phyloP scores from a whole-genome alignment of 1,140 invertebrate species.

The Ruditapes philippinarum region DNA sequence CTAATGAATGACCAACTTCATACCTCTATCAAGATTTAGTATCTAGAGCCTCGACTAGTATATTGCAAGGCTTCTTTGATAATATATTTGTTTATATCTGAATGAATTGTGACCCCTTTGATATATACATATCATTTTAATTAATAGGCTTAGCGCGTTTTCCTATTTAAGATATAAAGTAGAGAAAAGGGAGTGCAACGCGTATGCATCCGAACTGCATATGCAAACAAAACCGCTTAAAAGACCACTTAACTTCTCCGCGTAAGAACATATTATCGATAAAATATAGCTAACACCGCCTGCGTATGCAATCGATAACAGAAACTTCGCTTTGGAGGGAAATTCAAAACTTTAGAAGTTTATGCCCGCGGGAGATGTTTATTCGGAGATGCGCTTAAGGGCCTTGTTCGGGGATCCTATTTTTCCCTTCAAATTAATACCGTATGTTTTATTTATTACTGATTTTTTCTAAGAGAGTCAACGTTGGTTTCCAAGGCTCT shows the following conservation, averaged over 20 bases:
- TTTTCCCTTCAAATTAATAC: slow-evolving; percentile 6
- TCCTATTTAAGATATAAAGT: too few relatives aligned
- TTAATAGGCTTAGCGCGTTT: too few relatives aligned
- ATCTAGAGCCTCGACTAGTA: too few relatives aligned
- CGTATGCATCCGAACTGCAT: neutral
- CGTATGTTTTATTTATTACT: slow-evolving; percentile 55
- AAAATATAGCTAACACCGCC: slow-evolving; percentile 36
- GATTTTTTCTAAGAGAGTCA: neutral
- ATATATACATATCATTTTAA: too few relatives aligned
- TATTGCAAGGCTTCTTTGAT: too few relatives aligned
- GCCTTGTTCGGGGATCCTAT: neutral
- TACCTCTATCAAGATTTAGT: too few relatives aligned
- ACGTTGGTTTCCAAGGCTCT: neutral
- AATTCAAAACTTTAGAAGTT: slow-evolving; percentile 53
- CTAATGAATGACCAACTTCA: too few relatives aligned
- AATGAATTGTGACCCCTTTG: too few relatives aligned
- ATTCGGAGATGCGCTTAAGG: neutral
- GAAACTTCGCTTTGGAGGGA: slow-evolving; percentile 29
- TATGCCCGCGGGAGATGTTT: neutral
- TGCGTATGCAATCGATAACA: slow-evolving; percentile 17
- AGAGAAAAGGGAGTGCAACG: too few relatives aligned
- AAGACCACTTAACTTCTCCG: slow-evolving; percentile 20
- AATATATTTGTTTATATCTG: too few relatives aligned
- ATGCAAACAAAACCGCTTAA: neutral
- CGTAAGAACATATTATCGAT: slow-evolving; percentile 6